A percentile compares a stretch with the other conserved stretches of the same genome.
Conservation (phyloP, 1,140 invertebrate genomes). For the Orius laevigatus region DNA sequence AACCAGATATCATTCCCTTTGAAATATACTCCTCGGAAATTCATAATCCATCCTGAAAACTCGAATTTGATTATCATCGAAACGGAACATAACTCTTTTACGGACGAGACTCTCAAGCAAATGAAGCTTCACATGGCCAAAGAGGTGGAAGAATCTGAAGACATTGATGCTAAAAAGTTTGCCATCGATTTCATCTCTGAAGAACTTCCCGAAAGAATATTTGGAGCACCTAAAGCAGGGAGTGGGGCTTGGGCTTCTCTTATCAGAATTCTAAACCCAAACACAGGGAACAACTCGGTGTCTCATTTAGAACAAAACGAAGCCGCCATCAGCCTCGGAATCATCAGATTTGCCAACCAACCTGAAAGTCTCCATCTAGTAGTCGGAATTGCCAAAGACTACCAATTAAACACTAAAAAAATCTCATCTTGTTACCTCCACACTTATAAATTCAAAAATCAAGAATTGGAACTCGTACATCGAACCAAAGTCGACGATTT, state of each 20-base stretch:
- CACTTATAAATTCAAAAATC: conserved; percentile 54
- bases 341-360: conserved; percentile 53
- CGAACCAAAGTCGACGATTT: conserved; percentile 90
- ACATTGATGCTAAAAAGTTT: conserved; percentile 92
- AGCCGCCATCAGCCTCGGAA: conserved; percentile 66
- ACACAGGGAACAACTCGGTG: conserved; percentile 62
- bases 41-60: conserved; percentile 85
- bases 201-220: conserved; percentile 80
- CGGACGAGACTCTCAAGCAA: conserved; percentile 88
- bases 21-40: conserved; percentile 91
- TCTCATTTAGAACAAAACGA: conserved; percentile 89
- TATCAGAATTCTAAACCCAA: conserved; percentile 80
- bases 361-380: conserved; percentile 52
- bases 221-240: conserved; percentile 92
- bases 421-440: conserved; percentile 68
- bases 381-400: conserved; percentile 80
- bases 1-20: conserved; percentile 86
- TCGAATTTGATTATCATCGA: conserved; percentile 85
- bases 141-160: conserved; percentile 92
- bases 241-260: conserved; percentile 93
- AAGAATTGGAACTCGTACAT: conserved; percentile 81
- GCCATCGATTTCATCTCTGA: conserved; percentile 91
- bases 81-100: conserved; percentile 97
- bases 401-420: conserved; percentile 74
- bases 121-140: conserved; percentile 63